Conservation (phyloP, 1,140 invertebrate genomes). For the Ridgeia piscesae region DNA sequence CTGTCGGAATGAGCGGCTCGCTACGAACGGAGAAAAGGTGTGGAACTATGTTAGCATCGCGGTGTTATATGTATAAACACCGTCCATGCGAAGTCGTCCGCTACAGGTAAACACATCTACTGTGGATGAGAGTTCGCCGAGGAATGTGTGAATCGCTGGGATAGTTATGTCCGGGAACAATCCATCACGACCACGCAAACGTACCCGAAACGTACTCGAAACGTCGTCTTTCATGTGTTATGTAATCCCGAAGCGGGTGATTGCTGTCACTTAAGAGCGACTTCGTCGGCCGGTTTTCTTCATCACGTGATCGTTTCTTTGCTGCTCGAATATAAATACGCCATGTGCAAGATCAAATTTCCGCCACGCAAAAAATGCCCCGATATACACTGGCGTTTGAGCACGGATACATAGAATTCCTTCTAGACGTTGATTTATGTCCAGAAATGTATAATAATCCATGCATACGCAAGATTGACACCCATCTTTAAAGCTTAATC, state of each 20-base stretch:
- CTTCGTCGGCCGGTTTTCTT: too few relatives aligned
- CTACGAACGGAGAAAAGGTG: not conserved
- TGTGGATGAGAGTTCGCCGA: not conserved
- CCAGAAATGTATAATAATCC: too few relatives aligned
- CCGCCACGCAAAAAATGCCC: too few relatives aligned
- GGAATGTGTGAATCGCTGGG: not conserved
- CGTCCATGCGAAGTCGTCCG: not conserved
- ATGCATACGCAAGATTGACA: too few relatives aligned
- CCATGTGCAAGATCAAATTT: too few relatives aligned
- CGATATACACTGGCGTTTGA: too few relatives aligned
- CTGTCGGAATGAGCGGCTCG: not conserved
- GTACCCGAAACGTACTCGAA: not conserved
- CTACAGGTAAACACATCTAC: not conserved
- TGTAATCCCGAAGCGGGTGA: not conserved
- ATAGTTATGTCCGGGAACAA: not conserved
- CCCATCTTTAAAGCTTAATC: too few relatives aligned
- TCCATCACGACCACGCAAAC: not conserved
- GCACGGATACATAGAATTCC: too few relatives aligned
- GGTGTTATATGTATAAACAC: slow-evolving; percentile 6
- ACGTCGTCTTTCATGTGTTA: not conserved
- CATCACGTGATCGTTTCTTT: too few relatives aligned
- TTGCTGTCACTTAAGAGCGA: not conserved
- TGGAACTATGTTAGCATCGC: not conserved
- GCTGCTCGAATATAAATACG: too few relatives aligned
- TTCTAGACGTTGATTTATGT: too few relatives aligned